phyloP scores from a whole-genome alignment of 2,888 invertebrate species.

The Apotomis betuletana region DNA sequence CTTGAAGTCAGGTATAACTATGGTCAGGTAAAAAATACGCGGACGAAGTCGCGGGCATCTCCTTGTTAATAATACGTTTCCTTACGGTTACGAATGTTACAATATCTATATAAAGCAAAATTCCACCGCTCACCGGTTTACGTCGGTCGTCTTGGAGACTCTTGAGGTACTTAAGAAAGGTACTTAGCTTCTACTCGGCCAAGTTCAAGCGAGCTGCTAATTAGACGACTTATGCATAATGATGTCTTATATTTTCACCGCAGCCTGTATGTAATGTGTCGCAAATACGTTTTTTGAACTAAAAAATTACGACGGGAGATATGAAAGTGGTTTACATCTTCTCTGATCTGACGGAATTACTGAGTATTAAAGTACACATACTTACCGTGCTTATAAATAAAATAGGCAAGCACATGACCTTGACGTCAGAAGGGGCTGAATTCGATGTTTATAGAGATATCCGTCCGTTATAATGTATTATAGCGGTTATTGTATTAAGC shows the following conservation, averaged over 20 bases:
- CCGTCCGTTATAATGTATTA: too few species aligned
- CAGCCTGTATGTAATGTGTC: background rate
- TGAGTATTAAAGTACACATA: too few species aligned
- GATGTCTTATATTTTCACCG: background rate
- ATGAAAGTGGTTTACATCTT: background rate
- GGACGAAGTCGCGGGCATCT: too few species aligned
- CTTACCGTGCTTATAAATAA: too few species aligned
- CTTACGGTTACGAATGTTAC: background rate
- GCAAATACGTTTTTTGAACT: background rate
- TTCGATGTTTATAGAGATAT: too few species aligned
- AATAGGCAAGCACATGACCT: too few species aligned
- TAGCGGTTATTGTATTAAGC: too few species aligned
- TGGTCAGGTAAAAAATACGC: too few species aligned
- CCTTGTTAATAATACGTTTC: too few species aligned
- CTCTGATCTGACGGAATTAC: too few species aligned
- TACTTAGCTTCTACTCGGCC: constrained; percentile 1
- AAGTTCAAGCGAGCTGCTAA: background rate
- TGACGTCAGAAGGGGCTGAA: too few species aligned
- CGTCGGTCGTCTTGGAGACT: background rate
- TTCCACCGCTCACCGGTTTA: background rate
- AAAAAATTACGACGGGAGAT: background rate
- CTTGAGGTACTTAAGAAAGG: constrained; percentile 6
- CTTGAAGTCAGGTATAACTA: too few species aligned
- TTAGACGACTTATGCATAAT: constrained; percentile 1
- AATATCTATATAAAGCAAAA: background rate